Conservation (phyloP, 2,113 vertebrate genomes). For the Labeo catla region DNA sequence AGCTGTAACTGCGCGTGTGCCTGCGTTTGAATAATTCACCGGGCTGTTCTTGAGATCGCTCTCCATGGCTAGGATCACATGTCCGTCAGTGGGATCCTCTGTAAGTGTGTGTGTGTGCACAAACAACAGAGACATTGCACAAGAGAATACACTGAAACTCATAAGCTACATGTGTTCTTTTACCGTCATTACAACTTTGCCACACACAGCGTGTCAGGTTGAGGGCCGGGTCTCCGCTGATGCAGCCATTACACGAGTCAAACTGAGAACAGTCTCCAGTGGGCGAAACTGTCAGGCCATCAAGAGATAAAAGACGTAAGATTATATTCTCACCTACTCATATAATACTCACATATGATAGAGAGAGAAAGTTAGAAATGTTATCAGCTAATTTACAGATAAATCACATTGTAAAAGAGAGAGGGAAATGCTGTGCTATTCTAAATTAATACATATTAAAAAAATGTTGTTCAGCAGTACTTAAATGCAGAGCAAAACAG, state of each 20-base stretch:
- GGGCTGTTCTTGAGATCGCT: slow-evolving; percentile 50
- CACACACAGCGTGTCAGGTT: slow-evolving; percentile 55
- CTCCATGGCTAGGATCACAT: slow-evolving; percentile 53
- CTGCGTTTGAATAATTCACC: slow-evolving; percentile 55
- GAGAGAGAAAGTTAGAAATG: not conserved
- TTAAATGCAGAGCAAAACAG: not conserved
- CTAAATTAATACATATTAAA: not conserved
- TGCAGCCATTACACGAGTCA: slow-evolving; percentile 50
- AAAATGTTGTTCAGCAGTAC: not conserved
- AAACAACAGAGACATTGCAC: slow-evolving; percentile 18
- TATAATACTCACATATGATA: not conserved
- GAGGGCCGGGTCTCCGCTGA: slow-evolving; percentile 42
- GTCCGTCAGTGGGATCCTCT: slow-evolving; percentile 45
- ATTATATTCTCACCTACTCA: not conserved
- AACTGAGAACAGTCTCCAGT: slow-evolving; percentile 43
- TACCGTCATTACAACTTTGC: slow-evolving; percentile 55
- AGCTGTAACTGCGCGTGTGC: slow-evolving; percentile 36
- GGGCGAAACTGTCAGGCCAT: slow-evolving; percentile 25
- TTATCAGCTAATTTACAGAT: not conserved
- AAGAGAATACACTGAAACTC: slow-evolving; percentile 5
- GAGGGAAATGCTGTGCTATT: not conserved
- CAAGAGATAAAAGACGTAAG: slow-evolving; percentile 5
- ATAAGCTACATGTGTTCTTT: slow-evolving; percentile 29
- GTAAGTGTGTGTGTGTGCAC: slow-evolving; percentile 2
- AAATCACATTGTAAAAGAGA: not conserved